A percentile compares a stretch with the other conserved stretches of the same genome.
These are phyloP conservation scores for Protophormia terraenovae DNA, from an alignment of 2,888 invertebrate genomes.

Conservation along the genomic window DNA sequence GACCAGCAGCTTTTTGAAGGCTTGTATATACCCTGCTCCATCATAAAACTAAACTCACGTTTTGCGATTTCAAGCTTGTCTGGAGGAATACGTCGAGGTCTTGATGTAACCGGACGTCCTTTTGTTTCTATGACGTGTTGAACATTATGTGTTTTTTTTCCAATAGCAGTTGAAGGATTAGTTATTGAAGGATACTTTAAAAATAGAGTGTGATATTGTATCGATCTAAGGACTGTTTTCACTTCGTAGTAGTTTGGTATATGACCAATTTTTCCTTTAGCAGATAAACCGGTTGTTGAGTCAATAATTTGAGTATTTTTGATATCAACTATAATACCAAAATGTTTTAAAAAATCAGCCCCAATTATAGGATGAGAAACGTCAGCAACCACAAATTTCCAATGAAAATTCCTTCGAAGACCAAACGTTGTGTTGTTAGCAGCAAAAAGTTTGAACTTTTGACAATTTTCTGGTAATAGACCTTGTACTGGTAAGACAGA, in stretches of 20 bases:
- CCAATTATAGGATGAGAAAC: no score
- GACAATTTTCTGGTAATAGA: neutral
- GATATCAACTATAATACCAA: neutral
- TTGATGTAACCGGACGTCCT: slow-evolving; percentile 3
- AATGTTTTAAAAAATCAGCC: no score
- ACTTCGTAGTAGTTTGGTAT: neutral
- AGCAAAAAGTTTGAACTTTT: neutral
- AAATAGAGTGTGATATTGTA: no score
- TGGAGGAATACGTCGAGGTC: slow-evolving; percentile 14
- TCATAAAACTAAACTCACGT: slow-evolving; percentile 7
- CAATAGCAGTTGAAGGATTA: neutral
- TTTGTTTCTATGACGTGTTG: slow-evolving; percentile 9
- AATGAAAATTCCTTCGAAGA: neutral
- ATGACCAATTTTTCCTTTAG: neutral
- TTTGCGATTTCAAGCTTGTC: slow-evolving; percentile 21
- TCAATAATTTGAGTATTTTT: neutral
- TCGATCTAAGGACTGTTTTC: neutral
- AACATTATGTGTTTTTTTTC: neutral
- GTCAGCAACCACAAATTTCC: neutral
- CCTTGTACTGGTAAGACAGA: neutral
- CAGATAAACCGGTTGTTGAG: neutral
- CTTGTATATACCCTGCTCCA: neutral
- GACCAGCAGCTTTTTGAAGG: no score
- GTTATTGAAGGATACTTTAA: no score
- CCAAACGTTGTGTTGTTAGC: no score